Percentiles rank a stretch among this genome's conserved stretches.
These are phyloP conservation scores for Gracilinanus agilis DNA, from an alignment of 2,113 vertebrate genomes.

Conservation along the genomic window DNA sequence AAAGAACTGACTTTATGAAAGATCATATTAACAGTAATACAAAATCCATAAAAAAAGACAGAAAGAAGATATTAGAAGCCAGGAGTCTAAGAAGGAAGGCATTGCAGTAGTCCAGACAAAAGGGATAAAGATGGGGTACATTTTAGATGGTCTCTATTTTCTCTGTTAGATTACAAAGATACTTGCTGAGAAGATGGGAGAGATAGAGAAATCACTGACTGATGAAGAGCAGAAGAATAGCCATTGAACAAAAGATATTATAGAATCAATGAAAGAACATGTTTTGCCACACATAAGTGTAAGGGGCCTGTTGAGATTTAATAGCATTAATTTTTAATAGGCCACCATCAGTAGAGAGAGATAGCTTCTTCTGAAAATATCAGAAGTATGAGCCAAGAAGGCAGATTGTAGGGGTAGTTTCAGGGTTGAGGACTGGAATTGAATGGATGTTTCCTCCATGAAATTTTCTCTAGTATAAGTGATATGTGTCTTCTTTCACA, in stretches of 20 bases:
- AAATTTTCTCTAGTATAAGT: too few relatives aligned
- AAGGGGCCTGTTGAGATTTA: neutral
- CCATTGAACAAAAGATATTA: neutral
- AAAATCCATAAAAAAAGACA: neutral
- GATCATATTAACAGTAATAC: neutral
- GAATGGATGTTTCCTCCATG: too few relatives aligned
- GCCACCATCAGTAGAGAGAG: neutral
- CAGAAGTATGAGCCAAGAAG: neutral
- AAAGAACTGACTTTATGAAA: neutral
- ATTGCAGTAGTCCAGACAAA: neutral
- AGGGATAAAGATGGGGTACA: neutral
- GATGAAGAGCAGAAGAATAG: neutral
- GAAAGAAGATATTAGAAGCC: neutral
- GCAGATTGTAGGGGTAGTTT: neutral
- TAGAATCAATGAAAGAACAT: neutral
- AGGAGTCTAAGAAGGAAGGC: neutral
- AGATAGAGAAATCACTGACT: neutral
- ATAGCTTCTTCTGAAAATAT: neutral
- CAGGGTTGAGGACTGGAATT: neutral
- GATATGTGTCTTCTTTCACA: too few relatives aligned
- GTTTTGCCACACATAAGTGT: neutral
- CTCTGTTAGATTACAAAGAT: neutral
- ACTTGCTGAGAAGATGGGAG: neutral
- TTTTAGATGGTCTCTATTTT: neutral
- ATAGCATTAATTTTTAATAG: neutral